phyloP scores from a whole-genome alignment of 1,140 invertebrate species.

The Nasonia vitripennis region DNA sequence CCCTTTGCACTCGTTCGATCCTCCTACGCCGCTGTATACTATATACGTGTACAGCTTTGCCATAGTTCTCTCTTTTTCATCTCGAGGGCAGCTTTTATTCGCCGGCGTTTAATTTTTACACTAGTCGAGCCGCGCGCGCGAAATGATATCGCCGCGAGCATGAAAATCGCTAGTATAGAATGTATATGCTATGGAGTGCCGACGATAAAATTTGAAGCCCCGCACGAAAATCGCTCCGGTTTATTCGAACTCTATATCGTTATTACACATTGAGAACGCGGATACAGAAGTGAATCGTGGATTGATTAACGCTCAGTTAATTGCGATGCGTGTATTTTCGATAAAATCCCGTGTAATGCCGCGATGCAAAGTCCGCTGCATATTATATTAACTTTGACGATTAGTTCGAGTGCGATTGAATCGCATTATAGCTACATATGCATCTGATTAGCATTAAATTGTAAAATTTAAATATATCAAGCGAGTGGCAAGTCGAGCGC shows the following conservation, averaged over 20 bases:
- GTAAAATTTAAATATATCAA: neutral
- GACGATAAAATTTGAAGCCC: slow-evolving; percentile 9
- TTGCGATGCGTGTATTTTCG: neutral
- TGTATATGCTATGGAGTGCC: neutral
- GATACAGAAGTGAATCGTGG: neutral
- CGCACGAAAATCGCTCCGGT: neutral
- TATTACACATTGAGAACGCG: too few species aligned
- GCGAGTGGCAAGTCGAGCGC: too few species aligned
- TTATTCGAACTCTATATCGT: too few species aligned
- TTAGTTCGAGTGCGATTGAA: too few species aligned
- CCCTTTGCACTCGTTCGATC: neutral
- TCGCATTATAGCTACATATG: neutral
- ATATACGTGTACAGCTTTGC: neutral
- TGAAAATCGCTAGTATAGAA: neutral
- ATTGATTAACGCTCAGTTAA: neutral
- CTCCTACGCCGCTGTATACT: neutral
- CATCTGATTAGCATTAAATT: neutral
- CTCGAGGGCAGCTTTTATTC: slow-evolving; percentile 16
- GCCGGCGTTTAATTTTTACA: slow-evolving; percentile 32
- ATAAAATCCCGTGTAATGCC: neutral
- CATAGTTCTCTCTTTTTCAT: neutral
- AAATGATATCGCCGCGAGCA: slow-evolving; percentile 25
- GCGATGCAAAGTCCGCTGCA: neutral
- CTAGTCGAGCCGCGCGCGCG: neutral
- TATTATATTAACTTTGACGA: neutral